A percentile compares a stretch with the other conserved stretches of the same genome.
These are phyloP conservation scores for Noctuana brunneofusca DNA, from an alignment of 2,888 invertebrate species.

Conservation along the genomic window DNA sequence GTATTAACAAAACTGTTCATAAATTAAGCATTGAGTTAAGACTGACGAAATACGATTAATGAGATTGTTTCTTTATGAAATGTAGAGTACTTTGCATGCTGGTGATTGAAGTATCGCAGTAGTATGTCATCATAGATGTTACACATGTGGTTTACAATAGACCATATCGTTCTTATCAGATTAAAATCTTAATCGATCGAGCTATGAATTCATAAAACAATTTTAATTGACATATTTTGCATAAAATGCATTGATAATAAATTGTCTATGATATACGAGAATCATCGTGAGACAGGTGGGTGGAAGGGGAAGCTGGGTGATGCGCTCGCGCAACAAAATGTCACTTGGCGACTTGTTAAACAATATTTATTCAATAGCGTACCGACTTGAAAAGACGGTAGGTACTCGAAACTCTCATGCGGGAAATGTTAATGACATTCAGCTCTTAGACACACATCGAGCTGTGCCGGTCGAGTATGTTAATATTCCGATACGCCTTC, in stretches of 20 bases:
- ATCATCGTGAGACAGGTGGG: conserved; percentile 57
- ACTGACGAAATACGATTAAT: neutral
- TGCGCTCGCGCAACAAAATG: conserved; percentile 66
- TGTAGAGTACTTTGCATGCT: neutral
- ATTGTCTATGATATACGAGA: conserved; percentile 56
- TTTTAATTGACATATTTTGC: conserved; percentile 77
- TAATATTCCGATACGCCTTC: conserved; percentile 57
- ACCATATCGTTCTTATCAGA: conserved; percentile 64
- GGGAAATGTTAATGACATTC: conserved; percentile 78
- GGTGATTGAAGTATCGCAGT: conserved; percentile 12
- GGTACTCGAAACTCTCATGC: conserved; percentile 72
- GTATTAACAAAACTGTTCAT: neutral
- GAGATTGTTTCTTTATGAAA: conserved; percentile 8
- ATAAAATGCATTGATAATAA: conserved; percentile 70
- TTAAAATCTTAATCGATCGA: conserved; percentile 75
- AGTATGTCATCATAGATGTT: conserved; percentile 47
- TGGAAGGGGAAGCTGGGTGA: conserved; percentile 53
- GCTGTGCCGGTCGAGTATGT: conserved; percentile 55
- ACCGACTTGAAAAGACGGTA: conserved; percentile 67
- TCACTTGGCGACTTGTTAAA: conserved; percentile 77
- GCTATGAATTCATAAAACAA: conserved; percentile 73
- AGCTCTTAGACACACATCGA: conserved; percentile 68
- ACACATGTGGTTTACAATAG: conserved; percentile 56
- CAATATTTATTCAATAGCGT: conserved; percentile 78
- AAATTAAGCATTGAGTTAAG: neutral